Evolutionary conservation across 2,888 invertebrate genomes (phyloP).

Genomic region (Holacanthella duospinosa): DNA sequence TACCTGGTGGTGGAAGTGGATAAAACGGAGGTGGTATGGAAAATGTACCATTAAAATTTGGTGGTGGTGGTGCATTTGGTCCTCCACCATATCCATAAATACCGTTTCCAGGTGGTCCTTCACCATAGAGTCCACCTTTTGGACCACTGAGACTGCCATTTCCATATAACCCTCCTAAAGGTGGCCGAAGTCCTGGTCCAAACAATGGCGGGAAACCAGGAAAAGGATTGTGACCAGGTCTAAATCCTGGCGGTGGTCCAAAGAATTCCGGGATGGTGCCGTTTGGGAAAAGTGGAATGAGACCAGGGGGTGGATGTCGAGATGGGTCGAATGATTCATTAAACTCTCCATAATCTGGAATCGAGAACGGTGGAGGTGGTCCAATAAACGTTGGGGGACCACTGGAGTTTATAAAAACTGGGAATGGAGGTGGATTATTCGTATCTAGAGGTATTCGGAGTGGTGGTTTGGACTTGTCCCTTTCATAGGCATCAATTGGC

Average conservation of each 20-base stretch:
- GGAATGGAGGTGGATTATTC: slow-evolving; percentile 79
- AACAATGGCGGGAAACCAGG: slow-evolving; percentile 6
- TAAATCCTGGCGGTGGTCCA: slow-evolving; percentile 22
- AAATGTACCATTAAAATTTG: slow-evolving; percentile 54
- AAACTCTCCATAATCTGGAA: slow-evolving; percentile 46
- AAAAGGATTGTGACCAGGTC: neutral
- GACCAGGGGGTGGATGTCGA: slow-evolving; percentile 33
- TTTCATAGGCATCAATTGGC: slow-evolving; percentile 72
- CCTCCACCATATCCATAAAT: slow-evolving; percentile 13
- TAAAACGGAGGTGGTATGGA: slow-evolving; percentile 53
- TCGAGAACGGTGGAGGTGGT: slow-evolving; percentile 55
- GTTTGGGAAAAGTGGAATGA: slow-evolving; percentile 34
- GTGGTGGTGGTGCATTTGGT: slow-evolving; percentile 51
- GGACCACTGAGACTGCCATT: slow-evolving; percentile 47
- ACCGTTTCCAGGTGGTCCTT: slow-evolving; percentile 11
- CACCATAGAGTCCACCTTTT: slow-evolving; percentile 42
- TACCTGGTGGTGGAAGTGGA: slow-evolving; percentile 46
- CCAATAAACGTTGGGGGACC: slow-evolving; percentile 77
- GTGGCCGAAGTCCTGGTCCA: slow-evolving; percentile 20
- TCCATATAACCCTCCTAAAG: slow-evolving; percentile 41
- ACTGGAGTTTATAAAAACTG: slow-evolving; percentile 72
- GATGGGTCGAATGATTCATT: slow-evolving; percentile 36
- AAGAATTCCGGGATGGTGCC: slow-evolving; percentile 33
- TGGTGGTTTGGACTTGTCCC: slow-evolving; percentile 58
- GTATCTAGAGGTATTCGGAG: slow-evolving; percentile 73